Percentiles rank a stretch among this genome's conserved stretches.
phyloP scores from a whole-genome alignment of 1,140 invertebrate genomes.

The Tetraneura akinire region DNA sequence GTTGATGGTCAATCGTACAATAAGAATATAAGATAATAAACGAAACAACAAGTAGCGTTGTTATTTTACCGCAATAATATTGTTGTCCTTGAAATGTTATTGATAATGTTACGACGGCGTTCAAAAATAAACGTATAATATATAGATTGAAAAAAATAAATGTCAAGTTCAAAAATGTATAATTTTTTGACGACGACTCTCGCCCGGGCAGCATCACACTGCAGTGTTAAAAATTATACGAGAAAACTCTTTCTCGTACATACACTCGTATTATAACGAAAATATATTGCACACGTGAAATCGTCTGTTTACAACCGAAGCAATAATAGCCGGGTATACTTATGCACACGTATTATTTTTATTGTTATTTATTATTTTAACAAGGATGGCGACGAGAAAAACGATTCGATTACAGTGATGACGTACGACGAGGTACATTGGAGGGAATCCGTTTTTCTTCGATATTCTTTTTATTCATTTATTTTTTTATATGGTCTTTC shows the following conservation, averaged over 20 bases:
- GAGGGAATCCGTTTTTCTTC: conserved; percentile 18
- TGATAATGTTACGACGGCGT: no score
- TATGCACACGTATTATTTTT: conserved; percentile 5
- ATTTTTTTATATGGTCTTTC: neutral
- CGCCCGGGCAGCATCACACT: no score
- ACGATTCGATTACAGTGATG: neutral
- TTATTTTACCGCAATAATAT: neutral
- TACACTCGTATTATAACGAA: no score
- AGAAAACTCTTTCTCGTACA: neutral
- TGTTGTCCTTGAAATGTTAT: neutral
- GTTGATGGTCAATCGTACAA: neutral
- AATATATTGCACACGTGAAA: neutral
- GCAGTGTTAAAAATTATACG: no score
- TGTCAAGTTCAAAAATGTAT: no score
- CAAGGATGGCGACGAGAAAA: neutral
- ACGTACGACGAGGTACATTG: neutral
- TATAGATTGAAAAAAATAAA: no score
- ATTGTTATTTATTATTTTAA: conserved; percentile 31
- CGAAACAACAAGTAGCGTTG: neutral
- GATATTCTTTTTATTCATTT: neutral
- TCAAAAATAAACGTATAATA: no score
- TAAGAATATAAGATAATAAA: neutral
- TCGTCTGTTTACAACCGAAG: neutral
- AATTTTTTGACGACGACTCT: no score
- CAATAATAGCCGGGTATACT: neutral